Conservation (phyloP, 2,797 vertebrate species). For the Myiotriccus ornatus region DNA sequence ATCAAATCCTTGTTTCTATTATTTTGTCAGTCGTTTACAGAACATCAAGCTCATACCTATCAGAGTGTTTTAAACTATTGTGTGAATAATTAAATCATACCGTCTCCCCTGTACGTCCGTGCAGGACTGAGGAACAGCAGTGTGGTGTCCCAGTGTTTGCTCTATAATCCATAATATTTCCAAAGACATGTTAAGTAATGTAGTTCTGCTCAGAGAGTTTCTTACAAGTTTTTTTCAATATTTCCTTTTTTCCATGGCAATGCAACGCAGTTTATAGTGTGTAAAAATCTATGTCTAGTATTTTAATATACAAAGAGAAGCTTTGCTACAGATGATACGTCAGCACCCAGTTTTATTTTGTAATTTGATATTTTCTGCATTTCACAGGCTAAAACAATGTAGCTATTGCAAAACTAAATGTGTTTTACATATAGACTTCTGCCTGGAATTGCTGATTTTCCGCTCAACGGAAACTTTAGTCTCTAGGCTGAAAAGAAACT, state of each 20-base stretch:
- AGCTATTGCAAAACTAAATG: not conserved
- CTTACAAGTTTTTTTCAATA: not conserved
- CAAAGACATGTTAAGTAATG: not conserved
- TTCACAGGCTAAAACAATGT: not conserved
- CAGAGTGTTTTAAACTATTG: not conserved
- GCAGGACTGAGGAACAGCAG: not conserved
- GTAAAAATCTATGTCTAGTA: not conserved
- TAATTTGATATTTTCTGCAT: not conserved
- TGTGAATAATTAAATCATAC: not conserved
- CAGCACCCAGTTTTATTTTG: not conserved
- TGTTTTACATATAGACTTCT: not conserved
- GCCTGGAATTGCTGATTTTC: not conserved
- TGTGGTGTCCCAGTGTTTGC: rapidly evolving
- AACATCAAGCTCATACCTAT: not conserved
- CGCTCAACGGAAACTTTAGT: not conserved
- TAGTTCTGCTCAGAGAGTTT: not conserved
- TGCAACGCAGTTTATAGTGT: not conserved
- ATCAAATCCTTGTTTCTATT: not conserved
- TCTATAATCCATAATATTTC: not conserved
- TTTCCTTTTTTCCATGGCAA: not conserved
- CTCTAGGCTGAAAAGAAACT: not conserved
- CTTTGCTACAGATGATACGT: not conserved
- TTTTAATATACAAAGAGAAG: not conserved
- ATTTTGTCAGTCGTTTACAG: not conserved
- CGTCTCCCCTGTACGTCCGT: not conserved